These are phyloP conservation scores for Chloebia gouldiae DNA, from an alignment of 2,113 vertebrate species.

Conservation along the genomic window DNA sequence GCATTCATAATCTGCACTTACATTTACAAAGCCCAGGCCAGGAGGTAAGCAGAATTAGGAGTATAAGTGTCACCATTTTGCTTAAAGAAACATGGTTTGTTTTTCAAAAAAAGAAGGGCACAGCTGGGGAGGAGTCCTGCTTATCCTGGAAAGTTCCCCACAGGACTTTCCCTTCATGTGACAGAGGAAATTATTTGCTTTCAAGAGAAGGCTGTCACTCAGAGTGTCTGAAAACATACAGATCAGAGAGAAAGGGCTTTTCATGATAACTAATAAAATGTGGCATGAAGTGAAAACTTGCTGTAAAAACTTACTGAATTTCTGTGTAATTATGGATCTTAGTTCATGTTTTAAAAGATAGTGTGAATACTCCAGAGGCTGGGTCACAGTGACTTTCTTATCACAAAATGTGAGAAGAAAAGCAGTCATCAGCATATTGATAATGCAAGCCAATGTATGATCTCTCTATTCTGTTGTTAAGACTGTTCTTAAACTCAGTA, in stretches of 20 bases:
- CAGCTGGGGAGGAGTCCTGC: neutral
- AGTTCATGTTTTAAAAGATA: neutral
- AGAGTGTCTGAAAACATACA: neutral
- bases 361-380: neutral
- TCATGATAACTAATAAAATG: neutral
- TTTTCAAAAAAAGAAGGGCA: neutral
- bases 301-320: neutral
- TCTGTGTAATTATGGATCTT: neutral
- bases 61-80: neutral
- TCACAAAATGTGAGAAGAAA: neutral
- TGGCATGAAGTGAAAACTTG: neutral
- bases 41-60: constrained; percentile 29
- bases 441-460: neutral
- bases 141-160: neutral
- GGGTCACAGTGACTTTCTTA: neutral
- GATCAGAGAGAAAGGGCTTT: neutral
- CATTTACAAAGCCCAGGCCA: constrained; percentile 50
- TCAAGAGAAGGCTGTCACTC: neutral
- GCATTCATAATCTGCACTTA: constrained; percentile 61
- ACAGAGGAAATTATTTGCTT: neutral
- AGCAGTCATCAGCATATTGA: neutral
- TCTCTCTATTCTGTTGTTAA: neutral
- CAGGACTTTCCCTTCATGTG: neutral
- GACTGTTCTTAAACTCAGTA: neutral
- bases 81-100: neutral